Evolutionary conservation across 2,113 vertebrate genomes (phyloP).

Genomic region (Laticauda laticaudata): DNA sequence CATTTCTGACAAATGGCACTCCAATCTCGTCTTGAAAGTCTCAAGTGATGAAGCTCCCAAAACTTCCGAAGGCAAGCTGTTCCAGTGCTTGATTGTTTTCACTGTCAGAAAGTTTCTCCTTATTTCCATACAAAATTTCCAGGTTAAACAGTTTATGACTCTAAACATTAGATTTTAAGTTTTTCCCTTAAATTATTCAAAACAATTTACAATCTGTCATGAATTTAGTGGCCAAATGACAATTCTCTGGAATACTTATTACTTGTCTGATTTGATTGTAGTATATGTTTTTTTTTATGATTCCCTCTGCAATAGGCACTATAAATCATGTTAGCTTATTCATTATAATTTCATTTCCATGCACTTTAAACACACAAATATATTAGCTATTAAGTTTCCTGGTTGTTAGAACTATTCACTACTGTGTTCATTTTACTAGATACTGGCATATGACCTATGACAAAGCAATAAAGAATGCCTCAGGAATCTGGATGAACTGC

Average conservation of each 20-base stretch:
- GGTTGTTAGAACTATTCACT: slow-evolving; percentile 35
- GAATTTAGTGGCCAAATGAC: slow-evolving; percentile 47
- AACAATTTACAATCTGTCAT: slow-evolving; percentile 56
- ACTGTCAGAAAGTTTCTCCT: too few relatives aligned
- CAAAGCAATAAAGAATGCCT: slow-evolving; percentile 30
- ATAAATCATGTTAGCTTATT: slow-evolving; percentile 53
- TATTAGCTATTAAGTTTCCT: slow-evolving; percentile 47
- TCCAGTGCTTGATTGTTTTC: too few relatives aligned
- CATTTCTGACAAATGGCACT: too few relatives aligned
- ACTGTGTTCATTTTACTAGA: slow-evolving; percentile 29
- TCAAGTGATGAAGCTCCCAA: too few relatives aligned
- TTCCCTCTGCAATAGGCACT: slow-evolving; percentile 57
- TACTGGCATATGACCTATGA: slow-evolving; percentile 35
- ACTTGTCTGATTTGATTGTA: slow-evolving; percentile 50
- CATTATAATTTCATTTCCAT: slow-evolving; percentile 49
- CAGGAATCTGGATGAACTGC: slow-evolving; percentile 21
- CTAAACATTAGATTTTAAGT: slow-evolving; percentile 8
- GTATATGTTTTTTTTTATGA: slow-evolving; percentile 49
- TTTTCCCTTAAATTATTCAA: slow-evolving; percentile 40
- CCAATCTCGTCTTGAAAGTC: too few relatives aligned
- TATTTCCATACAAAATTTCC: too few relatives aligned
- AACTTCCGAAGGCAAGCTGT: too few relatives aligned
- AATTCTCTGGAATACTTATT: slow-evolving; percentile 38
- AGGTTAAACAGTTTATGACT: neutral
- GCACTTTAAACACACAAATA: slow-evolving; percentile 52